A percentile compares a stretch with the other conserved stretches of the same genome.
phyloP scores from a whole-genome alignment of 2,888 invertebrate genomes.

The Drosophila subsilvestris region DNA sequence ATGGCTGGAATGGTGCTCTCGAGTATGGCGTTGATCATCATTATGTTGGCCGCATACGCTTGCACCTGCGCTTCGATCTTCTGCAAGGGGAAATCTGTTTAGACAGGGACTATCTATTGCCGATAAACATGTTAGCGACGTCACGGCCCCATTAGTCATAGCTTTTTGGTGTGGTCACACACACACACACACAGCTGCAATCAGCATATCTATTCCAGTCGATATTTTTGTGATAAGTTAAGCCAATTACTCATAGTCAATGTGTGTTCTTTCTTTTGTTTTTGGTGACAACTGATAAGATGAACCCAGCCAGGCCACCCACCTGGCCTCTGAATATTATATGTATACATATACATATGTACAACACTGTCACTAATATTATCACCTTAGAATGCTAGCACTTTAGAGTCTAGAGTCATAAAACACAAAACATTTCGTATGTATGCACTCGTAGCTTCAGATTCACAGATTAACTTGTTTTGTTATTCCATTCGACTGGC shows the following conservation, averaged over 20 bases:
- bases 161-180: neutral
- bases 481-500: neutral
- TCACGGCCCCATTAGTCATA: slow-evolving; percentile 28
- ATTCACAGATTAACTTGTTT: neutral
- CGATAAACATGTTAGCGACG: slow-evolving; percentile 12
- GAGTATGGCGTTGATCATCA: slow-evolving; percentile 87
- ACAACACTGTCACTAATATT: neutral
- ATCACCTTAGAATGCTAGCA: slow-evolving; percentile 24
- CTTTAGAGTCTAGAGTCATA: too few species aligned
- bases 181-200: slow-evolving; percentile 11
- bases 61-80: slow-evolving; percentile 86
- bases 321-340: neutral
- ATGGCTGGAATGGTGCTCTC: slow-evolving; percentile 88
- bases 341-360: neutral
- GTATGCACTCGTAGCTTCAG: neutral
- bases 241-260: slow-evolving; percentile 28
- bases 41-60: slow-evolving; percentile 87
- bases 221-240: slow-evolving; percentile 35
- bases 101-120: neutral
- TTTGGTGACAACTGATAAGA: slow-evolving; percentile 22
- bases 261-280: slow-evolving; percentile 24
- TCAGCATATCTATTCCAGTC: slow-evolving; percentile 18
- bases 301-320: neutral
- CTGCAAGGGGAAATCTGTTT: slow-evolving; percentile 61
- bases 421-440: neutral